Evolutionary conservation across 1,140 invertebrate genomes (phyloP).

Genomic region (Hyphantria cunea): DNA sequence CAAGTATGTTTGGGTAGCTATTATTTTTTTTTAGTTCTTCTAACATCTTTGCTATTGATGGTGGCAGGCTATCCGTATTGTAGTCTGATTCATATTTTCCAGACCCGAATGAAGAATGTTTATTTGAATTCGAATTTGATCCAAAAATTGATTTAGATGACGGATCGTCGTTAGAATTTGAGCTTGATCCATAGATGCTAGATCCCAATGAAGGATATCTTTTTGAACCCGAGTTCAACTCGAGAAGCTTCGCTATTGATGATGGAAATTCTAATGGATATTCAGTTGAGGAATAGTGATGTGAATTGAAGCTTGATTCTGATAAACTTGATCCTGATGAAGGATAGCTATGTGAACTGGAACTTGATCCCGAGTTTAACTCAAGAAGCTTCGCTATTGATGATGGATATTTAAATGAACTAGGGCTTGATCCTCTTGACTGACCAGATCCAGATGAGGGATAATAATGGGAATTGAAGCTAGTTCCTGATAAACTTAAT

Average conservation of each 20-base stretch:
- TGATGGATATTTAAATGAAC: no score
- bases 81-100: constrained; percentile 16
- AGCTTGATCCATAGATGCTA: constrained; percentile 17
- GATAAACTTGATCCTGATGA: background rate
- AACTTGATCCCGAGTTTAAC: no score
- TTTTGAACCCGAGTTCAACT: constrained; percentile 16
- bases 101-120: constrained; percentile 23
- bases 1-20: constrained; percentile 43
- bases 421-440: constrained; percentile 37
- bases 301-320: background rate
- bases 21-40: constrained; percentile 26
- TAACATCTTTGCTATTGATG: constrained; percentile 18
- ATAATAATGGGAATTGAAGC: constrained; percentile 28
- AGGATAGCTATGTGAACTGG: background rate
- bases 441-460: constrained; percentile 45
- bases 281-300: background rate
- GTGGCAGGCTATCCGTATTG: constrained; percentile 22
- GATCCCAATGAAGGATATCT: constrained; percentile 25
- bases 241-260: constrained; percentile 1
- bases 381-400: no score
- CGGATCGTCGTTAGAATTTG: no score
- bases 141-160: no score
- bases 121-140: constrained; percentile 18
- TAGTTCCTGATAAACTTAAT: constrained; percentile 30
- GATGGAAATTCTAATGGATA: background rate